Evolutionary conservation across 2,113 vertebrate genomes (phyloP).

Genomic region (Tupaia tana): DNA sequence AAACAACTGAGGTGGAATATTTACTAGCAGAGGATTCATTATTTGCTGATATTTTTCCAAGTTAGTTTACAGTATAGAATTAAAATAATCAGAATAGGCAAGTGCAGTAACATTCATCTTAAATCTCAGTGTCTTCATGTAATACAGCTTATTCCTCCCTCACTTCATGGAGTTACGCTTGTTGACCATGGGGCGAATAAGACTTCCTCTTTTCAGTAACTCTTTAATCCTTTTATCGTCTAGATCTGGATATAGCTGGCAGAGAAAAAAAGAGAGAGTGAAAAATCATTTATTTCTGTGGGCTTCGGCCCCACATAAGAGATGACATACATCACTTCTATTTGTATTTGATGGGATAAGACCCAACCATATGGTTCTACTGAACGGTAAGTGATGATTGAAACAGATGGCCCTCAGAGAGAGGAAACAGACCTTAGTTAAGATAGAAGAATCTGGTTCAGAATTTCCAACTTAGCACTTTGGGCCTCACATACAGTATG

Average conservation of each 20-base stretch:
- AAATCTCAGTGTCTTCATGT: background rate
- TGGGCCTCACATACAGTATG: background rate
- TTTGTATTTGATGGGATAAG: background rate
- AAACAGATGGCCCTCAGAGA: background rate
- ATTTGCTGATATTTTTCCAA: background rate
- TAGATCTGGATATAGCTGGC: background rate
- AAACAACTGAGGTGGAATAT: background rate
- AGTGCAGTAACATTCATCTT: background rate
- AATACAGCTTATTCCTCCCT: background rate
- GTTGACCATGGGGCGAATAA: background rate
- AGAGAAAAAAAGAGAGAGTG: background rate
- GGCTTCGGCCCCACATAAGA: background rate
- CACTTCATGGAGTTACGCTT: background rate
- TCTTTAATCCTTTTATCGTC: background rate
- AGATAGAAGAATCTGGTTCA: background rate
- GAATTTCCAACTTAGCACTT: background rate
- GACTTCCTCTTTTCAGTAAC: background rate
- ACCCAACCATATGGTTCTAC: background rate
- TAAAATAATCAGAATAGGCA: background rate
- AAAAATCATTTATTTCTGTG: background rate
- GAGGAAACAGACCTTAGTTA: background rate
- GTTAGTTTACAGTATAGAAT: background rate
- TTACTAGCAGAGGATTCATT: background rate
- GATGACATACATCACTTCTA: background rate
- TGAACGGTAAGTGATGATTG: background rate